These are phyloP conservation scores for Polymixis flavicincta DNA, from an alignment of 2,888 invertebrate species.

Conservation along the genomic window DNA sequence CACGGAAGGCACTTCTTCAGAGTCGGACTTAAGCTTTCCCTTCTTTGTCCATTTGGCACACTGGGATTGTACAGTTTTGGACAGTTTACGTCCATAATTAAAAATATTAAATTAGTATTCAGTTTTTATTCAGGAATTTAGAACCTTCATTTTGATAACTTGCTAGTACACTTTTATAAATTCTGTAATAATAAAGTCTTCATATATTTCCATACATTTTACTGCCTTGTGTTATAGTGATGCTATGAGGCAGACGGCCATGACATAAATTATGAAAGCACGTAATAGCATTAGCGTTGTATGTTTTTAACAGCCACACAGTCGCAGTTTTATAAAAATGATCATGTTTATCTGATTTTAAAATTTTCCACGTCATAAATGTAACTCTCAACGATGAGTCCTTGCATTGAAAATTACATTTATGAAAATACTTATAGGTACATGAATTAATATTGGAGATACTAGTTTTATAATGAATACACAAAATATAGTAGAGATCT, in stretches of 20 bases:
- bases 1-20: slow-evolving; percentile 56
- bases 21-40: slow-evolving; percentile 35
- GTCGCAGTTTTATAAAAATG: not conserved
- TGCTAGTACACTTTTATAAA: too few species aligned
- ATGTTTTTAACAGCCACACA: not conserved
- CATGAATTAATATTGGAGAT: not conserved
- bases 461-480: not conserved
- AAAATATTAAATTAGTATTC: not conserved
- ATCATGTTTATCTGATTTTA: not conserved
- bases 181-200: too few species aligned
- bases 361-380: not conserved
- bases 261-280: too few species aligned
- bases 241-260: too few species aligned
- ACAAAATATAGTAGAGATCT: not conserved
- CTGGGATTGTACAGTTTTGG: slow-evolving; percentile 28
- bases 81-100: slow-evolving; percentile 21
- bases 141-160: too few species aligned
- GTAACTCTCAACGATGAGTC: too few species aligned
- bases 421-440: too few species aligned
- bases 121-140: not conserved
- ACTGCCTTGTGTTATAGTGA: too few species aligned
- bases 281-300: not conserved
- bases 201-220: too few species aligned
- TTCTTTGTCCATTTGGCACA: slow-evolving; percentile 33
- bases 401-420: not conserved